Conservation (phyloP, 2,113 vertebrate species). For the Centropristis striata region DNA sequence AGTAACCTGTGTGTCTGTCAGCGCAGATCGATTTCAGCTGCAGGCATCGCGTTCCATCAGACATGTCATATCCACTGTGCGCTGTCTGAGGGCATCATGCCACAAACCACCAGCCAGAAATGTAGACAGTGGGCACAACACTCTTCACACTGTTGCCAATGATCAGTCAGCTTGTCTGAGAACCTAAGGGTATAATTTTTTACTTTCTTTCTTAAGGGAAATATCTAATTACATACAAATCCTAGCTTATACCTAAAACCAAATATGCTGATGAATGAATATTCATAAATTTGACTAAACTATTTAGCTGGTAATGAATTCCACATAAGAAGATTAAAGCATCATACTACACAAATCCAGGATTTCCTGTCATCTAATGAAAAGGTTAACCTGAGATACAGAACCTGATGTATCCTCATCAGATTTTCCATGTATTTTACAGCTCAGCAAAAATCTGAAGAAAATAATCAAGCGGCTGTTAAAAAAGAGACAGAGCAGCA, state of each 20-base stretch:
- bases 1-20: conserved; percentile 79
- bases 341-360: conserved; percentile 24
- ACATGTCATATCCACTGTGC: conserved; percentile 47
- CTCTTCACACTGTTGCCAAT: conserved; percentile 54
- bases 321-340: conserved; percentile 30
- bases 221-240: conserved; percentile 54
- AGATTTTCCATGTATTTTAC: conserved; percentile 36
- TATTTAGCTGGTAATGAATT: conserved; percentile 6
- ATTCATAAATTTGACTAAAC: conserved; percentile 36
- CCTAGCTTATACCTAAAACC: conserved; percentile 30
- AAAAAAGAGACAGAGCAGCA: conserved; percentile 23
- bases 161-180: conserved; percentile 58
- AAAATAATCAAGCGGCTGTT: conserved; percentile 24
- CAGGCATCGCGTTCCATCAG: conserved; percentile 57
- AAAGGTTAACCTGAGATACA: conserved; percentile 34
- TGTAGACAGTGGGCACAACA: conserved; percentile 57
- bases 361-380: conserved; percentile 41
- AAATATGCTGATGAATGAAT: conserved; percentile 43
- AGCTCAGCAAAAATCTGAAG: conserved; percentile 15
- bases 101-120: conserved; percentile 58
- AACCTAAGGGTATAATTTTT: conserved; percentile 24
- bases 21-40: conserved; percentile 71
- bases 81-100: conserved; percentile 62
- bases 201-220: conserved; percentile 27
- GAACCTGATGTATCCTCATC: conserved; percentile 13